Conservation (phyloP, 2,113 vertebrate species). For the Tringa solitaria region DNA sequence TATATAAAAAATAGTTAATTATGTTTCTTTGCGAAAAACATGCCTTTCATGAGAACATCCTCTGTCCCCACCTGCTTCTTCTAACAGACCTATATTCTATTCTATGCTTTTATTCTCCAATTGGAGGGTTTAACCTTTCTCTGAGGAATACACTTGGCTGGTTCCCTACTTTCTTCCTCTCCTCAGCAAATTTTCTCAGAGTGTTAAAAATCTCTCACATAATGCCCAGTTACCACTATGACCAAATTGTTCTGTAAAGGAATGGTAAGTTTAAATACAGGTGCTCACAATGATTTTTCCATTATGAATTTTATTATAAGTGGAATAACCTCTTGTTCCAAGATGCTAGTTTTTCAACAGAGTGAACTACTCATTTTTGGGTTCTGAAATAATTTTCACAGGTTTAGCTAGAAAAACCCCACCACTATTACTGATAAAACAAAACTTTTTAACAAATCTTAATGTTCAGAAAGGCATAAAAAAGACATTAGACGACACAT, state of each 20-base stretch:
- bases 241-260: background rate
- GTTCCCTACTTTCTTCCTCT: background rate
- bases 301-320: background rate
- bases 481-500: background rate
- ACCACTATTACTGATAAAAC: background rate
- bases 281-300: background rate
- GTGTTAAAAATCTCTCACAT: background rate
- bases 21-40: background rate
- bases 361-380: background rate
- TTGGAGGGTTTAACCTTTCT: background rate
- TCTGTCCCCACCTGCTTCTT: background rate
- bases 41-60: background rate
- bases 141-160: background rate
- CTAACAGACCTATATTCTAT: background rate
- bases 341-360: background rate
- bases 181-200: background rate
- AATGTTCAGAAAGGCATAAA: background rate
- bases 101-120: background rate
- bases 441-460: background rate
- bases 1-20: background rate
- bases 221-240: background rate
- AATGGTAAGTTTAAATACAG: background rate
- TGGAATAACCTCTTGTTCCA: background rate
- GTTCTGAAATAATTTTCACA: background rate
- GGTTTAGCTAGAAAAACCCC: background rate